Evolutionary conservation across 2,888 invertebrate species (phyloP).

Genomic region (Frankliniella fusca): DNA sequence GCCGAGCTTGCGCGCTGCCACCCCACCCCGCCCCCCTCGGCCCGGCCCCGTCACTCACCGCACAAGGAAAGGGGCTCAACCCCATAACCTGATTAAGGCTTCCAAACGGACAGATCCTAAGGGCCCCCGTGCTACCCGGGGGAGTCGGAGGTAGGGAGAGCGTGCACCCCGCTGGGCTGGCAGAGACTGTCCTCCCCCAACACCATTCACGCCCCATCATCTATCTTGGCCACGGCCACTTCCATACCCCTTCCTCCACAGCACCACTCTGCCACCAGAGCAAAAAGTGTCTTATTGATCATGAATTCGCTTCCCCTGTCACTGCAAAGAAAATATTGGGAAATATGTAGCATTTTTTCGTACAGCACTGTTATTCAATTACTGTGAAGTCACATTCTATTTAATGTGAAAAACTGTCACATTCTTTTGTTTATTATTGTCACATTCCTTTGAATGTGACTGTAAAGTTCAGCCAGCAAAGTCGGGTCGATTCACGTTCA

Average conservation of each 20-base stretch:
- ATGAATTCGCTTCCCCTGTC: background rate
- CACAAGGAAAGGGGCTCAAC: background rate
- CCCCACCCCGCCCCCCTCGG: background rate
- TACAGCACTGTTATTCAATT: too few relatives aligned
- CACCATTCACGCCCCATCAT: conserved; percentile 7
- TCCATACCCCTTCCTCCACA: background rate
- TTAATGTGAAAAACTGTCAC: too few relatives aligned
- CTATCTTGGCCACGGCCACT: background rate
- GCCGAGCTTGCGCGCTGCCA: background rate
- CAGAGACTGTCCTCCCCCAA: background rate
- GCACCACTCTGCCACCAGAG: too few relatives aligned
- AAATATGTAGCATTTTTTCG: too few relatives aligned
- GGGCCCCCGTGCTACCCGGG: background rate
- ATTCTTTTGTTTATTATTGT: too few relatives aligned
- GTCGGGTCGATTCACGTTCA: too few relatives aligned
- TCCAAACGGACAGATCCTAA: background rate
- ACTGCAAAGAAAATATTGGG: too few relatives aligned
- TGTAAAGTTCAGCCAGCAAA: too few relatives aligned
- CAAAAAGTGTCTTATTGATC: background rate
- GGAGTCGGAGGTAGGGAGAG: too few relatives aligned
- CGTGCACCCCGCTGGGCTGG: too few relatives aligned
- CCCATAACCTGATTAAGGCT: conserved; percentile 13
- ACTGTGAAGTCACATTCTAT: too few relatives aligned
- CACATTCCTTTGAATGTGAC: too few relatives aligned
- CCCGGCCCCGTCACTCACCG: background rate